phyloP scores from a whole-genome alignment of 2,888 invertebrate genomes.

The Lacanobia oleracea region DNA sequence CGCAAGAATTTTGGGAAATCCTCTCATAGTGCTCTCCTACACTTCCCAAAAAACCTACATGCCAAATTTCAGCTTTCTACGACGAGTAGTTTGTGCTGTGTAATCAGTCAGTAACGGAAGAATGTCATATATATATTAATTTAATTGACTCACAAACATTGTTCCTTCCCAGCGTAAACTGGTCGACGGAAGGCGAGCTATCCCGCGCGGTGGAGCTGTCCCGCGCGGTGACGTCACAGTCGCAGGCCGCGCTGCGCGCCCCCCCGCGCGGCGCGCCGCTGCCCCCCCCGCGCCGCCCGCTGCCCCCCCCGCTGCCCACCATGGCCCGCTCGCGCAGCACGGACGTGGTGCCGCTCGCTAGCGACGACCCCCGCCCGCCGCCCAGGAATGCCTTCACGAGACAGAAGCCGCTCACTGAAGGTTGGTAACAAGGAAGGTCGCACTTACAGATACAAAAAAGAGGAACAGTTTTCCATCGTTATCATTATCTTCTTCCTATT shows the following conservation, averaged over 20 bases:
- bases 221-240: conserved; percentile 77
- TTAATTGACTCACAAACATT: too few relatives aligned
- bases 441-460: too few relatives aligned
- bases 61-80: too few relatives aligned
- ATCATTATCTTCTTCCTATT: too few relatives aligned
- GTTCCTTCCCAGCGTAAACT: conserved; percentile 81
- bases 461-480: too few relatives aligned
- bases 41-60: too few relatives aligned
- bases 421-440: conserved; percentile 51
- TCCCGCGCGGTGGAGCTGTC: conserved; percentile 73
- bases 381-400: conserved; percentile 73
- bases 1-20: too few relatives aligned
- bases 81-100: too few relatives aligned
- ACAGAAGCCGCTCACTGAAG: conserved; percentile 75
- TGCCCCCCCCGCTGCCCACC: conserved; percentile 49
- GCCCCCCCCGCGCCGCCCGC: conserved; percentile 62
- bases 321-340: conserved; percentile 80
- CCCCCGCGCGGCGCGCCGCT: conserved; percentile 53
- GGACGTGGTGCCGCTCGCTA: conserved; percentile 70
- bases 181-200: conserved; percentile 84
- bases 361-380: conserved; percentile 77
- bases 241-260: conserved; percentile 79
- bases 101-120: too few relatives aligned
- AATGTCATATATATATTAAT: too few relatives aligned
- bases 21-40: too few relatives aligned